These are phyloP conservation scores for Pristionchus exspectatus DNA, from an alignment of 2,888 invertebrate species.

Conservation along the genomic window DNA sequence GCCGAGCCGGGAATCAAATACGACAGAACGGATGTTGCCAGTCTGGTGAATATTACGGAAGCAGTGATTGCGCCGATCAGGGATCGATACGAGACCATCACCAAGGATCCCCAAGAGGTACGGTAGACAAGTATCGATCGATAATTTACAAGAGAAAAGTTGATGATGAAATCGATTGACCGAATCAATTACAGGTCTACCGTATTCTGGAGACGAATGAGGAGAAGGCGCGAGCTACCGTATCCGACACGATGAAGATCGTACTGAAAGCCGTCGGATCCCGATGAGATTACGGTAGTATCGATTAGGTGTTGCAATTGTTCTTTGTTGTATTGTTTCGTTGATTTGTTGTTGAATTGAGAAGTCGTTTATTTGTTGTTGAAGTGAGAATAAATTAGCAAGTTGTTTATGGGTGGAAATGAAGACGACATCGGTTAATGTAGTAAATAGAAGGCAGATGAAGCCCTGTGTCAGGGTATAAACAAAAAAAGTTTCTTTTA, in stretches of 20 bases:
- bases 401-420: no score
- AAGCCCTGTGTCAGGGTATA: no score
- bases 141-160: background rate
- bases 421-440: no score
- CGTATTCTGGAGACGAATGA: conserved; percentile 18
- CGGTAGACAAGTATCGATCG: background rate
- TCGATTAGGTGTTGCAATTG: conserved; percentile 78
- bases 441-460: no score
- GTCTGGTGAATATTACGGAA: conserved; percentile 86
- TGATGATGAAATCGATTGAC: background rate
- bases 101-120: conserved; percentile 31
- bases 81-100: conserved; percentile 16
- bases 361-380: no score
- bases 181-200: background rate
- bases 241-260: conserved; percentile 20
- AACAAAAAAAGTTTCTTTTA: no score
- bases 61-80: conserved; percentile 16
- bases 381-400: no score
- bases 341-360: no score
- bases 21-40: conserved; percentile 92
- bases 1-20: conserved; percentile 89
- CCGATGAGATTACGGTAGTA: conserved; percentile 57
- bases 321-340: no score
- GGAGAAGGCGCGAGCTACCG: conserved; percentile 8
- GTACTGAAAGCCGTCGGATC: conserved; percentile 27